Evolutionary conservation across 2,888 invertebrate species (phyloP).

Genomic region (Atrina japonica): DNA sequence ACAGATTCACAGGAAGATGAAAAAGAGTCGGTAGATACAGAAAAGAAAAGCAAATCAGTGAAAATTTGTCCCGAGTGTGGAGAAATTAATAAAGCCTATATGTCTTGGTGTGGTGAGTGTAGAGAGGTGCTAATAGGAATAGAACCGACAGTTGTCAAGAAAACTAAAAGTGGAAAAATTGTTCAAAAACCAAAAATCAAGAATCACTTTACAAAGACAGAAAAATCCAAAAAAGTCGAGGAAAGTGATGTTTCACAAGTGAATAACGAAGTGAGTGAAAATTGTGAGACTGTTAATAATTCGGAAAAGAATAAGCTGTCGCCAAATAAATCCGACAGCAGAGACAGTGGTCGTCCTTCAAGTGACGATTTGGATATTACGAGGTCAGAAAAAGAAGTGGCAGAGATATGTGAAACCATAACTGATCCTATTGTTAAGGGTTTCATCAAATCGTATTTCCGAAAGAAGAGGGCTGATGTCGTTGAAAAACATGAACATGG

Average conservation of each 20-base stretch:
- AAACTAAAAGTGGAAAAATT: constrained; percentile 47
- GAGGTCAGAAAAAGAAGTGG: constrained; percentile 61
- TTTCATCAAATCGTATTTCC: constrained; percentile 65
- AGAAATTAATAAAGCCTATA: constrained; percentile 70
- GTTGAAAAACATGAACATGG: constrained; percentile 5
- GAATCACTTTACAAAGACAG: constrained; percentile 22
- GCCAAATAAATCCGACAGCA: constrained; percentile 57
- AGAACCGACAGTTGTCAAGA: constrained; percentile 62
- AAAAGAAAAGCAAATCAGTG: constrained; percentile 52
- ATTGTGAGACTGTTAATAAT: not conserved
- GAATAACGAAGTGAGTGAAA: too few species aligned
- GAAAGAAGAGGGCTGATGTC: constrained; percentile 44
- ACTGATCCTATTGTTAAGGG: constrained; percentile 67
- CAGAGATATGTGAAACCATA: constrained; percentile 64
- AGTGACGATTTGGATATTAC: constrained; percentile 56
- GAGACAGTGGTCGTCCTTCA: constrained; percentile 64
- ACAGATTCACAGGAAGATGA: constrained; percentile 14
- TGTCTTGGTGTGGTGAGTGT: constrained; percentile 75
- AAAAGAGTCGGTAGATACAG: constrained; percentile 28
- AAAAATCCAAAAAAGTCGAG: constrained; percentile 42
- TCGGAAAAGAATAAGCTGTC: constrained; percentile 38
- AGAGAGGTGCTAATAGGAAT: constrained; percentile 73
- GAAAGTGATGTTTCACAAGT: not conserved
- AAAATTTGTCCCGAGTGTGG: constrained; percentile 72
- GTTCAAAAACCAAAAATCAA: constrained; percentile 12